A percentile compares a stretch with the other conserved stretches of the same genome.
These are phyloP conservation scores for Andrena hattorfiana DNA, from an alignment of 2,888 invertebrate genomes.

Conservation along the genomic window DNA sequence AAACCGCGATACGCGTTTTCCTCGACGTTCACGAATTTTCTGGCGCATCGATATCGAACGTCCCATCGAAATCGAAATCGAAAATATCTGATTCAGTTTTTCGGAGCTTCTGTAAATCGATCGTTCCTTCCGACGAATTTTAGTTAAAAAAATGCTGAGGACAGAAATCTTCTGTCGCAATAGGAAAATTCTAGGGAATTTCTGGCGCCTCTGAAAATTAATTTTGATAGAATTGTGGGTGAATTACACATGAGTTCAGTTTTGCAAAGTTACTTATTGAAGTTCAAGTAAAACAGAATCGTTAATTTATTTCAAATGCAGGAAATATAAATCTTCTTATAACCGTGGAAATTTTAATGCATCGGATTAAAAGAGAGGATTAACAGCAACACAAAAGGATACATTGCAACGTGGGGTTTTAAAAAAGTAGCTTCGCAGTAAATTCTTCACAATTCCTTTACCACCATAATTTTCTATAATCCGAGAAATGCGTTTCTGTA, in stretches of 20 bases:
- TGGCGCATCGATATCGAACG: not conserved
- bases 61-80: not conserved
- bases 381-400: not conserved
- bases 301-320: too few species aligned
- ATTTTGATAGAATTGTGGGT: not conserved
- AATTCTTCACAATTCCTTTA: not conserved
- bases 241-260: not conserved
- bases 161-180: not conserved
- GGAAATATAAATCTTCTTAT: too few species aligned
- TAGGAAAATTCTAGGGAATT: not conserved
- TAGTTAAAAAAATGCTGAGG: not conserved
- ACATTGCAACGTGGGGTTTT: not conserved
- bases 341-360: too few species aligned
- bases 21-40: slow-evolving; percentile 22
- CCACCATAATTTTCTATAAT: too few species aligned
- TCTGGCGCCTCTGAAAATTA: not conserved
- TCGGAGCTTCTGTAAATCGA: not conserved
- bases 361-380: not conserved
- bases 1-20: slow-evolving; percentile 12
- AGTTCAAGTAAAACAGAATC: too few species aligned
- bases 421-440: not conserved
- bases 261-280: too few species aligned
- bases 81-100: not conserved
- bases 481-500: too few species aligned
- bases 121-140: not conserved